Conservation (phyloP, 2,113 vertebrate species). For the Leptocoma aspasia region DNA sequence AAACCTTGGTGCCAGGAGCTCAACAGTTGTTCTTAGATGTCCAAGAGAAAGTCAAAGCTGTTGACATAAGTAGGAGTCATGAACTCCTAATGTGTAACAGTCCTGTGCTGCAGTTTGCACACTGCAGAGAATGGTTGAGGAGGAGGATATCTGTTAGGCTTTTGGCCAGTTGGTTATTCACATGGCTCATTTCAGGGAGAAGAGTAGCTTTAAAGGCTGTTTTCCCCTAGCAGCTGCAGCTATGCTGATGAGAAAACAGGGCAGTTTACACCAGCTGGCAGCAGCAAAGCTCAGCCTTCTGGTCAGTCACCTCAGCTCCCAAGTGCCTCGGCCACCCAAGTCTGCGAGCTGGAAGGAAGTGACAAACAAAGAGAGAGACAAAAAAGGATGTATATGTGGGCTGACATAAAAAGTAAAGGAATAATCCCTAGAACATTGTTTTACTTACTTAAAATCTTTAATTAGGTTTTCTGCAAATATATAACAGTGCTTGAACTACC, state of each 20-base stretch:
- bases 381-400: background rate
- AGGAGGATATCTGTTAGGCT: background rate
- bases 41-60: constrained; percentile 14
- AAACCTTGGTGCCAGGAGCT: constrained; percentile 19
- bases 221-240: background rate
- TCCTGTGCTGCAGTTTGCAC: background rate
- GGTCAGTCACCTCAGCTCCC: background rate
- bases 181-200: background rate
- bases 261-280: background rate
- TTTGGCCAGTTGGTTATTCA: background rate
- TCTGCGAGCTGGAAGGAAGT: background rate
- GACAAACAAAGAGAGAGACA: background rate
- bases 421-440: background rate
- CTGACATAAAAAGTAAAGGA: background rate
- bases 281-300: background rate
- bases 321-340: background rate
- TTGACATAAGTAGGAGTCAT: constrained; percentile 8
- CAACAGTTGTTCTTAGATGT: background rate
- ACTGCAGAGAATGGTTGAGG: background rate
- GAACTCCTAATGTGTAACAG: background rate
- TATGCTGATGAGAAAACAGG: background rate
- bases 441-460: background rate
- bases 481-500: background rate
- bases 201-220: background rate
- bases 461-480: background rate